A percentile compares a stretch with the other conserved stretches of the same genome.
Conservation (phyloP, 2,888 invertebrate genomes). For the Schizaphis graminum region DNA sequence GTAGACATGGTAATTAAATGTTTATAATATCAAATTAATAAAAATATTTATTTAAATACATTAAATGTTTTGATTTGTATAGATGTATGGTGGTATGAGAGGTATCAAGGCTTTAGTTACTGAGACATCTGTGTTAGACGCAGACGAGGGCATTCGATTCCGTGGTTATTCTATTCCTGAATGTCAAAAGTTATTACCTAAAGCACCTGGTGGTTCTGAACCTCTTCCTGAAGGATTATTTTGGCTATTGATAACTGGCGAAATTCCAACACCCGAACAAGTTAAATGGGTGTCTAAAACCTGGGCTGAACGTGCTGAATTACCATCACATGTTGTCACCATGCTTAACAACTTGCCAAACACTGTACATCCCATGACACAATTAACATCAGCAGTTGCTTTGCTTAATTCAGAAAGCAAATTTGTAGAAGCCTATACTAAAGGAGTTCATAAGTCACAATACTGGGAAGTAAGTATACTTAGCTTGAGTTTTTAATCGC, state of each 20-base stretch:
- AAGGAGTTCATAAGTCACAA: conserved; percentile 88
- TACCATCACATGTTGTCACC: conserved; percentile 93
- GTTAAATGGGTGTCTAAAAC: conserved; percentile 82
- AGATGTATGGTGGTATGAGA: conserved; percentile 96
- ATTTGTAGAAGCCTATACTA: conserved; percentile 90
- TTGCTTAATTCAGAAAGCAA: conserved; percentile 92
- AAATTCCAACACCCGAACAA: conserved; percentile 87
- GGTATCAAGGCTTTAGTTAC: conserved; percentile 95
- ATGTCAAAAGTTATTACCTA: conserved; percentile 89
- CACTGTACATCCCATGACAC: conserved; percentile 94
- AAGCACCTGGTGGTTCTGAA: conserved; percentile 83
- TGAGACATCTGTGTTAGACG: conserved; percentile 94
- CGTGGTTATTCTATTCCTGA: conserved; percentile 94
- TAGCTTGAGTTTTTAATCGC: neutral
- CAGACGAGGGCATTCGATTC: conserved; percentile 96
- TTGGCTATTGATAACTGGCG: conserved; percentile 92
- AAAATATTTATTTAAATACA: neutral
- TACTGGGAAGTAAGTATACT: conserved; percentile 85
- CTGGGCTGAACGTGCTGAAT: conserved; percentile 89
- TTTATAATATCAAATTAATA: neutral
- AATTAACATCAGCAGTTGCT: conserved; percentile 91
- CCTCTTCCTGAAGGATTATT: conserved; percentile 95
- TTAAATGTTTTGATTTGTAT: conserved; percentile 62
- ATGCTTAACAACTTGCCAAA: conserved; percentile 93
- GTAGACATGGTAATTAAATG: conserved; percentile 92